These are phyloP conservation scores for Meloidogyne hapla DNA, from an alignment of 1,140 invertebrate species.

Conservation along the genomic window DNA sequence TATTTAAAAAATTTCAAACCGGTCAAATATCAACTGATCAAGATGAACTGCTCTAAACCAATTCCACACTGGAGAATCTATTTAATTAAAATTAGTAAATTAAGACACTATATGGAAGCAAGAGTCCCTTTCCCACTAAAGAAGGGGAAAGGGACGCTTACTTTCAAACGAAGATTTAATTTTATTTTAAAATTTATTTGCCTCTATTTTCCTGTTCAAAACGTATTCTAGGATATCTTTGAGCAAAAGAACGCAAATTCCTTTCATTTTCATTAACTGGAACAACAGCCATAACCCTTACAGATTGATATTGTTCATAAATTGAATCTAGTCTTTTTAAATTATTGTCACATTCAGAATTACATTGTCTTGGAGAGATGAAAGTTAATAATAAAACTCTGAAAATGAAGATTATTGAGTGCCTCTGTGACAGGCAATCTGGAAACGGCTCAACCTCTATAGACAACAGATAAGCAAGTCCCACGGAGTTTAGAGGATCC, in stretches of 20 bases:
- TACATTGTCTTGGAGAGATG: conserved; percentile 17
- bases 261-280: conserved; percentile 7
- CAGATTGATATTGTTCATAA: conserved; percentile 12
- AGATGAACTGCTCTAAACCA: conserved; percentile 31
- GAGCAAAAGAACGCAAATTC: conserved; percentile 3
- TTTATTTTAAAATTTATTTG: not conserved
- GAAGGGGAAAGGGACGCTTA: too few species aligned
- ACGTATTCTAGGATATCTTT: conserved; percentile 21
- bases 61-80: conserved; percentile 17
- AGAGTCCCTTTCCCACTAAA: too few species aligned
- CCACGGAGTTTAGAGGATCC: too few species aligned
- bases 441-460: too few species aligned
- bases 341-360: conserved; percentile 22
- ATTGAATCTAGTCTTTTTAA: conserved; percentile 23
- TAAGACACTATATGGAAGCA: too few species aligned
- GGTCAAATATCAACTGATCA: conserved; percentile 35
- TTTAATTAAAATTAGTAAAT: not conserved
- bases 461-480: too few species aligned
- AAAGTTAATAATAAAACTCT: conserved; percentile 23
- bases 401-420: not conserved
- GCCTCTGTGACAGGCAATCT: too few species aligned
- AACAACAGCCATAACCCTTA: conserved; percentile 22
- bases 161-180: not conserved
- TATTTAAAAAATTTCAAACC: conserved; percentile 20
- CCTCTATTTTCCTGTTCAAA: conserved; percentile 20